These are phyloP conservation scores for Ricordea florida DNA, from an alignment of 92 coral and sea anemone genomes.

Conservation along the genomic window DNA sequence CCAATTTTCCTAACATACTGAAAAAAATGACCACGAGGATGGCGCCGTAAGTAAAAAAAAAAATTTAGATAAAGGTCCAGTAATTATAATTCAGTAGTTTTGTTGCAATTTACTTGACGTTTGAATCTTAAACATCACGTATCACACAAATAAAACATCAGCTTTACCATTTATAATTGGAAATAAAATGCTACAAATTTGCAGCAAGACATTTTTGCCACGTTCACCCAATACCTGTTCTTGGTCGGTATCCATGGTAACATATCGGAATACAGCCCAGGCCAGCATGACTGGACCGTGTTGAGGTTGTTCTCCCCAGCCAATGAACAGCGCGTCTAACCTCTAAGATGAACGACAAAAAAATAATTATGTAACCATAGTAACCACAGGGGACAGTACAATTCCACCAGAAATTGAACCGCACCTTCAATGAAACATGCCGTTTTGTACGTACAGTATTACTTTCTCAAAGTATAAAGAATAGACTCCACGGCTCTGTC, in stretches of 20 bases:
- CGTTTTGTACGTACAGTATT: too few relatives aligned
- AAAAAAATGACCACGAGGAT: neutral
- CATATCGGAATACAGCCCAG: constrained; percentile 96
- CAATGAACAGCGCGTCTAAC: constrained; percentile 71
- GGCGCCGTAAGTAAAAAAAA: too few relatives aligned
- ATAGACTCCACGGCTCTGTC: too few relatives aligned
- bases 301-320: constrained; percentile 91
- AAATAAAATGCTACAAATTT: too few relatives aligned
- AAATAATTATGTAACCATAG: neutral
- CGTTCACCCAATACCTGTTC: constrained; percentile 53
- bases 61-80: too few relatives aligned
- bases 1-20: constrained; percentile 89
- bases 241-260: constrained; percentile 74
- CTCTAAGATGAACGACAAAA: constrained; percentile 35
- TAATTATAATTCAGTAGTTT: neutral
- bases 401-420: too few relatives aligned
- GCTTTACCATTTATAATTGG: too few relatives aligned
- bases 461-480: neutral
- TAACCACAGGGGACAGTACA: too few relatives aligned
- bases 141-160: too few relatives aligned
- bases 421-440: too few relatives aligned
- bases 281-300: constrained; percentile 98
- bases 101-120: neutral
- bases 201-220: neutral
- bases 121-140: too few relatives aligned